Evolutionary conservation across 2,888 invertebrate species (phyloP), one percentile per base, ranked within the genome.

Genomic region (Molanna angustata): DNA sequence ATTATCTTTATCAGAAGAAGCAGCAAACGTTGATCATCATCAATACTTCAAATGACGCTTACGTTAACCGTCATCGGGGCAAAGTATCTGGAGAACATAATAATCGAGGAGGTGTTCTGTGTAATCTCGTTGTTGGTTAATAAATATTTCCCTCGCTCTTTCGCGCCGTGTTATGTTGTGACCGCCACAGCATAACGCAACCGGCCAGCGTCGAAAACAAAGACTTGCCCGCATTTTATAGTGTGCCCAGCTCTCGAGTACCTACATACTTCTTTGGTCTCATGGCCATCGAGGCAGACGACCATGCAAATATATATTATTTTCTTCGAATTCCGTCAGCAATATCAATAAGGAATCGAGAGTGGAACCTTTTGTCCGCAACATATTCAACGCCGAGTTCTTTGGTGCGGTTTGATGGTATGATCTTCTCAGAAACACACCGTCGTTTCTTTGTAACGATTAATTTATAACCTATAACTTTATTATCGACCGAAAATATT

Each of bases 231-330:
- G n/a, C 32, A 32, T n/a, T n/a, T n/a, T n/a, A n/a, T n/a, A n/a
- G n/a, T n/a, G 22, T 44, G 17, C 31, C 19, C 31, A 44, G 21
- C 32, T 7, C 39, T 35, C 27, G 18, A 14, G 17, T 27, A 27
- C 22, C 14, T n/a, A n/a, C n/a, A n/a, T n/a, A n/a, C n/a, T 35
- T 46, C 32, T 18, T n/a, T 7, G n/a, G 47, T 42, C 42, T 52
- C 52, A 47, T 37, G 52, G 52, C 32, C 53, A 44, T 39, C n/a
- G 33, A 32, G 46, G 39, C 31, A 47, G 52, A 48, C 52, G 47
- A 41, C 46, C 44, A 43, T 53, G 48, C 44, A 49, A 53, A 53
- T 53, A 43, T n/a, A n/a, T n/a, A n/a, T n/a, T n/a, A n/a, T 31
- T 49, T 42, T 39, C 48, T 44, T 48, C 31, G 48, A 43, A 53